Base-by-base conservation (phyloP, 2,888 invertebrate genomes). In the Calameuta filiformis region DNA sequence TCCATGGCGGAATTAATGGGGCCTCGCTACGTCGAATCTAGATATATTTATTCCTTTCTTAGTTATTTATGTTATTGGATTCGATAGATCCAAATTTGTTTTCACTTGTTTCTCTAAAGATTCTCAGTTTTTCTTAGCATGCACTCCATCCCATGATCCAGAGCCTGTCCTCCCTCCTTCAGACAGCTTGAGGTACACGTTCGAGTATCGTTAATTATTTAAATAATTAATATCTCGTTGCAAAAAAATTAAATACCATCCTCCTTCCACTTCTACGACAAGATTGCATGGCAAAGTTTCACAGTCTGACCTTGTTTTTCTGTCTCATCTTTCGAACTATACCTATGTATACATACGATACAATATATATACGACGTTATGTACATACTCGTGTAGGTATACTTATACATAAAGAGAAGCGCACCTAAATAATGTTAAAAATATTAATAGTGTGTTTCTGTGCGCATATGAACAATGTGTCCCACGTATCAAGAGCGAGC, bases 21-120 rank as follows among this genome's bases (percentile, higher is more conserved):
- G 15, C 0, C 69, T 69, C 69, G 69, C 31, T 33, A 33, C 33
- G 31, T 69, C 69, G 69, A 56, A 71, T 75, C 77, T 78, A 75
- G 69, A 78, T 68, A 78, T 78, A 78, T 78, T 78, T 78, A 78
- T 78, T 78, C 73, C 69, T 75, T 75, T 75, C 75, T 78, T 78
- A 78, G 78, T 78, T 78, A 78, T 78, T 78, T 78, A 76, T 78
- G 78, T 78, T 78, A 78, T 78, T 78, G 78, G 78, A 78, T 76
- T 73, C 23, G 33, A 40, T 31, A 31, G 69, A 78, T 78, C 78
- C 78, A 78, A 78, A 78, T 78, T 78, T 78, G 75, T 78, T 78
- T 78, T 78, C 23, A 12, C 69, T 75, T 76, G 73, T 78, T 76
- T 75, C 71, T 75, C 68, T 78, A 78, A 37, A 73, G 75, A 73